Evolutionary conservation across 2,888 invertebrate genomes (phyloP), one percentile per base, ranked within the genome.

Genomic region (Crocallis elinguaria): DNA sequence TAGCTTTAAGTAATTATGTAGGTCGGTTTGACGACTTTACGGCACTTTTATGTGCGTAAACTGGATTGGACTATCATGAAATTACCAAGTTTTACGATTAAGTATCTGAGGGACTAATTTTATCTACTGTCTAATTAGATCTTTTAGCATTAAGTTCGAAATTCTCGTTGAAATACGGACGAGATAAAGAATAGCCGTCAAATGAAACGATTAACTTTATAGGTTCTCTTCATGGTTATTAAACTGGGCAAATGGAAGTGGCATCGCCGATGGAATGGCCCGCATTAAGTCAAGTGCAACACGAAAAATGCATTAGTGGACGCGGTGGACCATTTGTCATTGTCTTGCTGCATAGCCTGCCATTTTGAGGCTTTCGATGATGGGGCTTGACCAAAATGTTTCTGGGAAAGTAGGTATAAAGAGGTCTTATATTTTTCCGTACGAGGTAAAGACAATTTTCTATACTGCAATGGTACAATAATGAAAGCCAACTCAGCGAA

Each of bases 271-370:
- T 75, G 75, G 72, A 78, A 78, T 74, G 72, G 30, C 72, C 70
- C 77, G 81, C 84, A 89, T 90, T 89, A 88, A 89, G 87, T 88
- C 90, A 86, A 90, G 88, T 88, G 90, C 88, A 89, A 88, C 90
- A 90, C 86, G 91, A 88, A 89, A 90, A 90, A 88, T 90, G 90
- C 91, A 91, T 91, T 91, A 90, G 83, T 66, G 68, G 69, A 61
- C 49, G 67, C 62, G 66, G 66, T 69, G 68, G 75, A 62, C 76
- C 79, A 86, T 89, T 84, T 77, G 77, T 89, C 87, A 85, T 78
- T 84, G 85, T 83, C 82, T 82, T 75, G 72, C 60, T 65, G 66
- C 32, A 30, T 39, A 29, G 23, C 21, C 30, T 33, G 32, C 33
- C 25, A 37, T 21, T 43, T 30, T 30, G 23, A 39, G 33, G 36